Conservation (phyloP, 1,140 invertebrate species). For the Halesus radiatus region DNA sequence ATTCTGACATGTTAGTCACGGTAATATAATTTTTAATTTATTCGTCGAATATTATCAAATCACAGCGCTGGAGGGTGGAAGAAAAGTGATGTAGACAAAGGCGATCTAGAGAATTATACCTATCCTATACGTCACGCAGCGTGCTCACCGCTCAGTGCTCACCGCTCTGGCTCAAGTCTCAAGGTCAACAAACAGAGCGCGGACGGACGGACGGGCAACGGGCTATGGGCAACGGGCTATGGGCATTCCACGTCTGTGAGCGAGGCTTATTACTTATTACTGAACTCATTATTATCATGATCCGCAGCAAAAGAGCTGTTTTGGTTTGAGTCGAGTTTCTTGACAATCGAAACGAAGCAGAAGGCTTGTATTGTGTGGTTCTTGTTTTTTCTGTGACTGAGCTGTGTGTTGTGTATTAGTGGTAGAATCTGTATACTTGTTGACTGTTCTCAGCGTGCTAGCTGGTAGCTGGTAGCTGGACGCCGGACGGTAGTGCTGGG, state of each 20-base stretch:
- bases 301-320: background rate
- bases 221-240: too few relatives aligned
- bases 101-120: background rate
- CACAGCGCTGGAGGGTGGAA: slow-evolving; percentile 24
- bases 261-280: background rate
- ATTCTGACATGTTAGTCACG: slow-evolving; percentile 19
- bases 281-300: background rate
- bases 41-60: slow-evolving; percentile 13
- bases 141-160: background rate
- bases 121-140: background rate
- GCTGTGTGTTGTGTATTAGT: too few relatives aligned
- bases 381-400: too few relatives aligned
- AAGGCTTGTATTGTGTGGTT: too few relatives aligned
- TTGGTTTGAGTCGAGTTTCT: too few relatives aligned
- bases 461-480: background rate
- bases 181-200: slow-evolving; percentile 35
- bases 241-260: background rate
- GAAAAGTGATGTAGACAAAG: slow-evolving; percentile 24
- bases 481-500: too few relatives aligned
- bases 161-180: background rate
- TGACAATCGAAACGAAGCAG: too few relatives aligned
- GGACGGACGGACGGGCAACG: too few relatives aligned
- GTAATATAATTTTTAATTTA: slow-evolving; percentile 5
- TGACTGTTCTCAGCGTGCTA: slow-evolving; percentile 6
- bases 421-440: background rate